Base-by-base conservation (phyloP, 2,113 vertebrate genomes). In the Ptyas mucosa region DNA sequence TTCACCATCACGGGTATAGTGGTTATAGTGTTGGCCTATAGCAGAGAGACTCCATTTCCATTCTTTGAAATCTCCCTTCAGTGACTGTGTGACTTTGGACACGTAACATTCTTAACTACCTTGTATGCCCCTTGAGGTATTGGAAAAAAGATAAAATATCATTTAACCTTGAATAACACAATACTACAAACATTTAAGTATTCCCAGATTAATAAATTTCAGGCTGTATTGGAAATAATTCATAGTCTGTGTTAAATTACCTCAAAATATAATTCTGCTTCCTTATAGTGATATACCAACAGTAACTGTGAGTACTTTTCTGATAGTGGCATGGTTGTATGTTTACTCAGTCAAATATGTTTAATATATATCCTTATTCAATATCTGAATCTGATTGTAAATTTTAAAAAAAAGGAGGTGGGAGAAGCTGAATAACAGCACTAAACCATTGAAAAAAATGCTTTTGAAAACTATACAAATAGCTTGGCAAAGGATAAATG, bases 401-500 rank as follows among this genome's bases (percentile, higher is more conserved):
- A 91, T 5, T 49, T 92, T 93, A 94, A 87, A 94, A 89, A 64
- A 90, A 14, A 34, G 46, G 51, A 10, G 8, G 23, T 92, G 54
- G 88, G 69, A 46, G 46, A 15, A 89, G 88, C 89, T 46, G 91
- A 91, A 91, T 15, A 93, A 8, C n/a, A 92, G 85, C 52, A 94
- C 2, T 2, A 61, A 26, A 85, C 39, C 91, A 75, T 29, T 91
- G 89, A 94, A 87, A 0, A 53, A 8, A 61, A 34, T 89, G 34
- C 6, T 89, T 12, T 0, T 69, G 91, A 93, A 93, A 92, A 34
- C 24, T 89, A 51, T 52, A 12, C 54, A 93, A 96, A 61, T 75
- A 93, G 0, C 34, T 95, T 91, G 52, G 54, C 94, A 96, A 92
- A 23, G 92, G 14, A 92, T 86, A 94, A 92, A 95, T 54, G 39